Evolutionary conservation across 1,140 invertebrate genomes (phyloP), one percentile per base, ranked within the genome.

Genomic region (Hyphantria cunea): DNA sequence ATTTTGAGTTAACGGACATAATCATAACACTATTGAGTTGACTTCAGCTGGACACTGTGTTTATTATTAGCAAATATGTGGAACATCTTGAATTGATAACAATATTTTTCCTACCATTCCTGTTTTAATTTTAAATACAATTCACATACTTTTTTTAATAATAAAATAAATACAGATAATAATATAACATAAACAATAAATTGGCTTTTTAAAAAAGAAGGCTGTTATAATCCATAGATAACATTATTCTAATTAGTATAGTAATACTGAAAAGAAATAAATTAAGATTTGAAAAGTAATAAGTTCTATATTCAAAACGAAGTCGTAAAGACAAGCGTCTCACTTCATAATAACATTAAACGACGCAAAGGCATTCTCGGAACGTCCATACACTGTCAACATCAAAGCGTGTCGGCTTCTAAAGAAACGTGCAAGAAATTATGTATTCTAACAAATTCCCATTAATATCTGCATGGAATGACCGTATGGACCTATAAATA

Each of bases 401-500:
- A 76, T 85, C 80, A 84, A 87, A 85, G 80, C 14, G 33, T 60
- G 48, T 52, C 62, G 54, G 32, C 55, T 68, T 60, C 64, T 52
- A 55, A 58, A 67, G 66, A 66, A 79, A 86, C 75, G 69, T 80
- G 75, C 74, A 81, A 79, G 73, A 72, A 84, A 80, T 78, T 76
- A 76, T 74, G 72, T 79, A 80, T 80, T 33, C 78, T 77, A 78
- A 83, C 78, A 72, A 82, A 86, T 80, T 79, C 72, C 70, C 80
- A 80, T 79, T 80, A 82, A 86, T 85, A 82, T 74, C 74, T 79
- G 76, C 74, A 68, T 61, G 60, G 69, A 75, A 76, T 78, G 80
- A 81, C 80, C 80, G 76, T 82, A 81, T 75, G 73, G 66, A 71
- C 63, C 80, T 89, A 89, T 74, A 86, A 89, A 89, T 89, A 89